phyloP scores from a whole-genome alignment of 2,113 vertebrate species.

The Catagonus wagneri region DNA sequence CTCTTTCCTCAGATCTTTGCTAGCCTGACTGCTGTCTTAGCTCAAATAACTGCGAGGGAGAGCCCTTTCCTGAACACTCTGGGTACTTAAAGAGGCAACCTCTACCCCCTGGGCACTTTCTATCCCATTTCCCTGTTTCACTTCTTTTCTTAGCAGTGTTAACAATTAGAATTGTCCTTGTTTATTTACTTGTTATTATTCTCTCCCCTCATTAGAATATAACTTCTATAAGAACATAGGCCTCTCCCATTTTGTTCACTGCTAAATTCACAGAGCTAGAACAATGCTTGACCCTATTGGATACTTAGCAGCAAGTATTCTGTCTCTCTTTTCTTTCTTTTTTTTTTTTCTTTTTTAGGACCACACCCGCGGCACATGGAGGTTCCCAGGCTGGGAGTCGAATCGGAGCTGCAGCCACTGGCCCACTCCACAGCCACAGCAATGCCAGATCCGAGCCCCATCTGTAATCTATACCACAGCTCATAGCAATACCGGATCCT shows the following conservation, averaged over 20 bases:
- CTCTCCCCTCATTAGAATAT: constrained; percentile 35
- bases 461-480: too few species aligned
- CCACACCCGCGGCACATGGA: too few species aligned
- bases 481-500: too few species aligned
- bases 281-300: not conserved
- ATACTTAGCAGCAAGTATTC: constrained; percentile 1
- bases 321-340: too few species aligned
- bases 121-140: not conserved
- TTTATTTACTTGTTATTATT: constrained; percentile 24
- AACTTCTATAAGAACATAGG: not conserved
- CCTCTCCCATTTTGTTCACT: constrained; percentile 39
- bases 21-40: not conserved
- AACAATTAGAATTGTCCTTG: not conserved
- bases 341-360: too few species aligned
- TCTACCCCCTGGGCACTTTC: not conserved
- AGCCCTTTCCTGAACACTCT: not conserved
- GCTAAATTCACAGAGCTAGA: constrained; percentile 30
- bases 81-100: not conserved
- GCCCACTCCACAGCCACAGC: too few species aligned
- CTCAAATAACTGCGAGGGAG: not conserved
- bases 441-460: too few species aligned
- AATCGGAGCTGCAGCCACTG: too few species aligned
- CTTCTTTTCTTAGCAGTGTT: constrained; percentile 58
- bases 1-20: not conserved
- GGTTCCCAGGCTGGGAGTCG: too few species aligned